Base-by-base conservation (phyloP, 2,888 invertebrate species). In the Pteria penguin region DNA sequence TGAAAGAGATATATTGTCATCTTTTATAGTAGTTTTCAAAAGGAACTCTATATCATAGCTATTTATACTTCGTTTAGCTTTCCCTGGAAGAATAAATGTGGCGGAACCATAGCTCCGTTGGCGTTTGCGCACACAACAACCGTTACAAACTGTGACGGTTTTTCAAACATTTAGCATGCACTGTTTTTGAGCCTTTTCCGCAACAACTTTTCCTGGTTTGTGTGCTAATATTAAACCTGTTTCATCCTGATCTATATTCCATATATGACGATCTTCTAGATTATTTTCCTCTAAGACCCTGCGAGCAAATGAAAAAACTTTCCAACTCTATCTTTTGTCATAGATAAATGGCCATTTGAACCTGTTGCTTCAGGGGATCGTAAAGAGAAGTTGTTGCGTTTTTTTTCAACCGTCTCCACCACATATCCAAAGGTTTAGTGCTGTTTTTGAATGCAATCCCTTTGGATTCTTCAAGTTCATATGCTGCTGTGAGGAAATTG, bases 71-170 rank as follows among this genome's bases (percentile, higher is more conserved):
- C 32, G 32, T 24, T 67, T 66, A 2, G 70, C 75, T 36, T 78
- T 81, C 0, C 78, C 81, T 0, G 81, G 78, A 45, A 81, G 58
- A 24, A 81, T 78, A 72, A 63, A 60, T 81, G 76, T 3, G 78
- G 81, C 0, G 75, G 78, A 8, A 80, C 52, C 2, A 63, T 62
- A 18, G 14, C 3, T 4, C 74, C 76, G 11, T 26, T 52, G 1
- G 81, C 78, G 70, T 81, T 81, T 4, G 70, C 76, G 54, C 81
- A 78, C n/a, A 71, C 76, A 22, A 81, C 76, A 4, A 78, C 26
- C 0, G 75, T 81, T 0, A 76, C 55, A 0, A 66, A 22, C 26
- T 81, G 75, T 18, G 71, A 31, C 11, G 74, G 61, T 0, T 14
- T 36, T 2, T 55, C 5, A 55, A 67, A 1, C 58, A 14, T 55